Evolutionary conservation across 2,797 vertebrate species (phyloP), one percentile per base, ranked within the genome.

Genomic region (Falco berigora): DNA sequence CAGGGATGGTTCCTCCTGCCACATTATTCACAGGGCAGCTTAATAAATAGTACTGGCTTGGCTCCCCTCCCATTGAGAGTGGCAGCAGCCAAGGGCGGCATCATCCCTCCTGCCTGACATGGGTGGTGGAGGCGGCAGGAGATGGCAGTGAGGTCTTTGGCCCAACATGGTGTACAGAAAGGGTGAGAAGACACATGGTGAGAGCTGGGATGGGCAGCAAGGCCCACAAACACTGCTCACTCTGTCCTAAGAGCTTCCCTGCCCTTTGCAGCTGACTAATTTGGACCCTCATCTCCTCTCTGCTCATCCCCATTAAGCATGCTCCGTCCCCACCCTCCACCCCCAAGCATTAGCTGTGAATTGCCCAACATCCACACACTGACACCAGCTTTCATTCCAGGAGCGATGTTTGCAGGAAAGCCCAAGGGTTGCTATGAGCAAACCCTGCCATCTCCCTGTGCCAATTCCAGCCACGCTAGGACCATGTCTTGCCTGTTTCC

Each of bases 121-220:
- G 55, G 40, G 25, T 56, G 40, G 4, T 67, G 55, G 25, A 75
- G 19, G n/a, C 4, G 10, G 36, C 19, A 78, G 66, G 27, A 90
- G 49, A 42, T 20, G 34, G 16, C 72, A 36, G 25, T 18, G 73
- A 64, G 23, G 11, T 24, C 61, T 30, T 40, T 40, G 50, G 49
- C 27, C 27, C 6, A 7, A 18, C 0, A 4, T 3, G 1, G 6
- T 18, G 1, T 12, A 7, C 0, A 1, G 27, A 27, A 83, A 21
- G 16, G 12, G 18, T 42, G 36, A 28, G 22, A 75, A 52, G 52
- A 27, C 0, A 3, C 0, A 1, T 5, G 40, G 23, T 32, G 27
- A 62, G 38, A 47, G 50, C 61, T 4, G 15, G 53, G 63, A 1
- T 2, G 34, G 25, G 21, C 28, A 42, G 9, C 34, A 58, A 58